Conservation (phyloP, 2,113 vertebrate species). For the Eulacestoma nigropectus region DNA sequence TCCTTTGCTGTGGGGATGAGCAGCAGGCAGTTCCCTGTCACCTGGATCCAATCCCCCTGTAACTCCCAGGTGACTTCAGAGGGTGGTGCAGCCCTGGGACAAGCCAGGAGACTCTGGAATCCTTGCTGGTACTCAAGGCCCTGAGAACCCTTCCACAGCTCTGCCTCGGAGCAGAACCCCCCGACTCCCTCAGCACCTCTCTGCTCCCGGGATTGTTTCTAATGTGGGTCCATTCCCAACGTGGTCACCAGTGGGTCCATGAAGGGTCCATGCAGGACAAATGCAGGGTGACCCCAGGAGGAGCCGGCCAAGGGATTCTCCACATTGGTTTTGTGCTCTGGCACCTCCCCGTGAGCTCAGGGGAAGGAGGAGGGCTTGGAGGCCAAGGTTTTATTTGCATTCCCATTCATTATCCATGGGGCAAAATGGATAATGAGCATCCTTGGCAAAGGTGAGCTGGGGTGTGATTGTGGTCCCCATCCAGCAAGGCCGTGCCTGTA, state of each 20-base stretch:
- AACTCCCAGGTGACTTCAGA: neutral
- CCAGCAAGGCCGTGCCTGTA: fast-evolving
- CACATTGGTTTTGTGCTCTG: neutral
- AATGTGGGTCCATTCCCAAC: fast-evolving
- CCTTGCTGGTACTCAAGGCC: neutral
- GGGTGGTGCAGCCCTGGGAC: neutral
- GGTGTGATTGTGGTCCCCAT: neutral
- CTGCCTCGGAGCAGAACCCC: neutral
- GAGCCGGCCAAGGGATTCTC: neutral
- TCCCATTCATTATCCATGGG: neutral
- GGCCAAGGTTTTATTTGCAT: neutral
- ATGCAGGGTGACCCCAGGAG: neutral
- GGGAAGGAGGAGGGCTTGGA: neutral
- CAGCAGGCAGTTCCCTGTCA: neutral
- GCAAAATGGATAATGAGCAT: neutral
- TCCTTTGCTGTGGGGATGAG: neutral
- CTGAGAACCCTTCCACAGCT: neutral
- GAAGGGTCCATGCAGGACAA: neutral
- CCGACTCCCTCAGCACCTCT: fast-evolving
- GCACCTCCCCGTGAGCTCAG: neutral
- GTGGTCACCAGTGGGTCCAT: neutral
- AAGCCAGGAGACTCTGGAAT: neutral
- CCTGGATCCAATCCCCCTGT: fast-evolving
- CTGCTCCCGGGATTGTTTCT: neutral
- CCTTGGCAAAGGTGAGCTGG: neutral